Base-by-base conservation (phyloP, 1,140 invertebrate genomes). In the Sitobion miscanthi region DNA sequence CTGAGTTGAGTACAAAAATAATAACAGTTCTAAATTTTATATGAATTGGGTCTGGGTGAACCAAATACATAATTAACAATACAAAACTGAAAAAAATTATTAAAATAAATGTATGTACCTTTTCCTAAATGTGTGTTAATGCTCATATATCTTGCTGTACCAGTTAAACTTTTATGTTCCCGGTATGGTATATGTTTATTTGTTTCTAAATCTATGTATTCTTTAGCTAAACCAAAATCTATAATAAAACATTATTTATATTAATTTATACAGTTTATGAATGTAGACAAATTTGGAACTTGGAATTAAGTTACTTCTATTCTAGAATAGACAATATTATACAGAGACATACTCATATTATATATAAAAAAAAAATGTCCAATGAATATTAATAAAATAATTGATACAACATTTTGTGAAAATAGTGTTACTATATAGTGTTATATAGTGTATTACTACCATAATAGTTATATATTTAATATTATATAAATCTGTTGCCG, bases 51-150 rank as follows among this genome's bases (percentile, higher is more conserved):
- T 49, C 49, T 17, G 14, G 14, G 11, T 30, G 25, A n/a, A 69
- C 11, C 25, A 30, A 3, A 62, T 20, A 69, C 25, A n/a, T n/a
- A 69, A n/a, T 69, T 69, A 14, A 69, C 11, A 9, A 4, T n/a
- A n/a, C 14, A n/a, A 5, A 14, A 1, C 62, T 69, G 30, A 69
- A 69, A 69, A 69, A 5, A n/a, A 17, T 3, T 62, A 62, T 62
- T 62, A n/a, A 69, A 69, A 69, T n/a, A 30, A 69, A n/a, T 30
- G 11, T 69, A 25, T 21, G n/a, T 96, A 98, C 98, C 97, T 98
- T 99, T 99, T 95, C 99, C 99, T 96, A 99, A 97, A 97, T 99
- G 99, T 95, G 99, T 99, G 96, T 99, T 99, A 95, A 99, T 99
- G 95, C 99, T 99, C 99, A 99, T 99, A 96, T 99, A 99, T 96